Base-by-base conservation (phyloP, 2,888 invertebrate species). In the Ectobius pallidus region DNA sequence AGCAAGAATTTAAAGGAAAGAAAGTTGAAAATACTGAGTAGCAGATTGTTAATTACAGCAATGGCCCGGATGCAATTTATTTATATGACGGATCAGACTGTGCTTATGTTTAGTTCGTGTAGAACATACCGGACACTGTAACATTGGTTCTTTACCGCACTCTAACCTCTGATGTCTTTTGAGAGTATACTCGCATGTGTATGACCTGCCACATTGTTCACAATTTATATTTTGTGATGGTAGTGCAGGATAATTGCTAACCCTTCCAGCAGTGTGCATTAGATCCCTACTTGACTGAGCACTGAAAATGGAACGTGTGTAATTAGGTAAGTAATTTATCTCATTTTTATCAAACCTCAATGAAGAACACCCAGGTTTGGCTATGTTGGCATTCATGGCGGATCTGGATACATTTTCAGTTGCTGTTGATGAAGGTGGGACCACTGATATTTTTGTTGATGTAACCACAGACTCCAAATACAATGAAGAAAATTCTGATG, bases 131-230 rank as follows among this genome's bases (percentile, higher is more conserved):
- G 73, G 73, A 39, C 73, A 73, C 46, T 73, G 70, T 14, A 70
- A 63, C 7, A 42, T 71, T 39, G 75, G 73, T 25, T 49, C 68
- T 16, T 75, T 74, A 61, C 83, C 83, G 74, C 93, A 93, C 83
- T 93, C 93, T 75, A 93, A 92, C 85, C 90, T 91, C 83, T 92
- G 93, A 84, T 94, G 94, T 3, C 92, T 88, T 11, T 92, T 87
- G 86, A 94, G 86, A 74, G 93, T 71, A n/a, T 73, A 55, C 22
- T 74, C 67, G 16, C 76, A 68, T 9, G 70, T 42, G 49, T 74
- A 69, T 4, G 16, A 18, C 7, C 73, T 69, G 1, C 73, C 73
- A 44, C 73, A 73, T 20, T 65, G 61, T 27, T 32, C 25, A 27
- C 70, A 70, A 42, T 3, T 14, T 20, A 62, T 44, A 1, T n/a